Evolutionary conservation across 1,140 invertebrate species (phyloP), one percentile per base, ranked within the genome.

Genomic region (Panagrolaimus sp.): DNA sequence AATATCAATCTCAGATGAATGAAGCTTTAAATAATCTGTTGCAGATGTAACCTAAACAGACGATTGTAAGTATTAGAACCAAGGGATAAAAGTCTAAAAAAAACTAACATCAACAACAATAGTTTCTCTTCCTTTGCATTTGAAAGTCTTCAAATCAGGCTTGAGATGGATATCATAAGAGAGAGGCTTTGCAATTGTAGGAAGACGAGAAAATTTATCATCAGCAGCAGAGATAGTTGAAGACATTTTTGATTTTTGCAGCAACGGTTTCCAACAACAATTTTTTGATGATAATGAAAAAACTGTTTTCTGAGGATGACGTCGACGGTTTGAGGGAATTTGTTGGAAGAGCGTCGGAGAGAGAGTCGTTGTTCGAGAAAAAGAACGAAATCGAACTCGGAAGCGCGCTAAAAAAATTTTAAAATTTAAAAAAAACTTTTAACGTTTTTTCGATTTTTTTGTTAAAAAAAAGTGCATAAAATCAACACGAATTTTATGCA

Each of bases 101-200:
- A 52, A 38, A 58, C 52, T 12, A 4, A 58, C 52, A 58, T 84
- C 73, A 17, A 86, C 73, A 48, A 73, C 66, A 38, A 86, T 83
- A 7, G 75, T 77, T 68, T 83, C 83, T 2, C 65, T 63, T 3
- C 85, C 85, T 48, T 81, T 75, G 75, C 85, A 85, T 8, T 81
- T 83, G 65, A 85, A 85, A 1, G 77, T 71, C 63, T 79, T 72
- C 32, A 86, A 72, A 73, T 84, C 78, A 28, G 85, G 84, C 67
- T 82, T 78, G 24, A 86, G 72, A 32, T 73, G 69, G n/a, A 86
- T 65, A 45, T 77, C 78, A 72, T 86, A 86, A 69, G 85, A 84
- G 14, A 71, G 66, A 8, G 85, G 85, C 32, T 78, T 68, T 15
- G 83, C 80, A 68, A 72, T 72, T 14, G 70, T 74, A 12, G 84